Conservation (phyloP, 2,888 invertebrate species). For the Thereva nobilitata region DNA sequence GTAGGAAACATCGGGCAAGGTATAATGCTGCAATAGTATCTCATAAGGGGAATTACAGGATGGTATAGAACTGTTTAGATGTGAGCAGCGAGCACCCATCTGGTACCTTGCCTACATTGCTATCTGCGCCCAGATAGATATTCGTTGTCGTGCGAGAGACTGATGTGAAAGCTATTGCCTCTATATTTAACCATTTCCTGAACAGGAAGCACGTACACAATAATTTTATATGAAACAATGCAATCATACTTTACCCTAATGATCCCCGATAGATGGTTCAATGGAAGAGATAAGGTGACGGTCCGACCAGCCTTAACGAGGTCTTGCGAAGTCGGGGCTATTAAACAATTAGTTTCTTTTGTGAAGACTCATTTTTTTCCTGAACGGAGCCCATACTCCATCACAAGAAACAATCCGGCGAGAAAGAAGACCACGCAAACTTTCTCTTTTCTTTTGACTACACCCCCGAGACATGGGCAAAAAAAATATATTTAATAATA, state of each 20-base stretch:
- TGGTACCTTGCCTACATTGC: constrained; percentile 1
- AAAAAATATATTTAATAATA: no score
- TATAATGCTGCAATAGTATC: constrained; percentile 7
- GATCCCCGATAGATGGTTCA: constrained; percentile 14
- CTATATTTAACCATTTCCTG: constrained; percentile 26
- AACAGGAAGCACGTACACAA: constrained; percentile 30
- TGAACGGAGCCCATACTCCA: no score
- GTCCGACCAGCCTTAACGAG: no score
- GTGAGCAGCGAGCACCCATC: constrained; percentile 3
- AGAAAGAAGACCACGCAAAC: no score
- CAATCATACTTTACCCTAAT: constrained; percentile 1
- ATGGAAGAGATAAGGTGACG: constrained; percentile 5
- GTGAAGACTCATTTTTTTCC: no score
- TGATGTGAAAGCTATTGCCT: constrained; percentile 28
- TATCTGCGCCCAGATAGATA: constrained; percentile 11
- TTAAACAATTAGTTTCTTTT: no score
- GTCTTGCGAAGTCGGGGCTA: no score
- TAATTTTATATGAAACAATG: constrained; percentile 26
- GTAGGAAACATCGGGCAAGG: constrained; percentile 20
- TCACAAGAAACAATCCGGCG: no score
- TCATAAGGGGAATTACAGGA: not conserved
- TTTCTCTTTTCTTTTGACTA: no score
- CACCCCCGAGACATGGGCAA: no score
- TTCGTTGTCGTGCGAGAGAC: constrained; percentile 28
- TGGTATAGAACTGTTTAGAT: not conserved